phyloP scores from a whole-genome alignment of 2,888 invertebrate species.

The Alviniconcha strummeri region DNA sequence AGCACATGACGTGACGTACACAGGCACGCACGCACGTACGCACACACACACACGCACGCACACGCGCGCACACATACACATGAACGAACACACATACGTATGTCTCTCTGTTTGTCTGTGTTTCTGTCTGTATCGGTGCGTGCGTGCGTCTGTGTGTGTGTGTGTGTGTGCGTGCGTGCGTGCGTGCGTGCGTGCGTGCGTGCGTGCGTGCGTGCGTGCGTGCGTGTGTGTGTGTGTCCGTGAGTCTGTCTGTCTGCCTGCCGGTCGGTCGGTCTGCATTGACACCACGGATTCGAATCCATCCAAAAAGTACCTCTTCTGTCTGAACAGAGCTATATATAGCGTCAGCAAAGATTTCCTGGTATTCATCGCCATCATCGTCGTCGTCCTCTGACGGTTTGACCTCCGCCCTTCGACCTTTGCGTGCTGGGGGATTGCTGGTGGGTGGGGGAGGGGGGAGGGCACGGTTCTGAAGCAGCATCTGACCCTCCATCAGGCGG shows the following conservation, averaged over 20 bases:
- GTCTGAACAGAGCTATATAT: conserved; percentile 50
- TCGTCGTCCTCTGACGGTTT: conserved; percentile 24
- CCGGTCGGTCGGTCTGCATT: too few relatives aligned
- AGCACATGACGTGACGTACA: not conserved
- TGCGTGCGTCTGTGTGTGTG: too few relatives aligned
- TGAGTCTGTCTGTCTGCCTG: too few relatives aligned
- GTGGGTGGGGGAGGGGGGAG: not conserved
- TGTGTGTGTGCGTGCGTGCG: too few relatives aligned
- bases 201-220: too few relatives aligned
- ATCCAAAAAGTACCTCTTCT: conserved; percentile 40
- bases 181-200: too few relatives aligned
- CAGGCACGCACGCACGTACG: not conserved
- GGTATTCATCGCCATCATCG: conserved; percentile 31
- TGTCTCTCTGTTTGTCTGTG: not conserved
- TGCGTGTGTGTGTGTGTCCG: too few relatives aligned
- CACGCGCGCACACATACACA: not conserved
- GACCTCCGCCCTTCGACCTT: too few relatives aligned
- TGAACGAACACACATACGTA: not conserved
- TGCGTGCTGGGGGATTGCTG: not conserved
- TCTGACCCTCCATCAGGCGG: conserved; percentile 50
- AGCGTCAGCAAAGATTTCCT: conserved; percentile 48
- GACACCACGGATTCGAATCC: too few relatives aligned
- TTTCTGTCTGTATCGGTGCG: too few relatives aligned
- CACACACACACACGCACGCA: conserved; percentile 6
- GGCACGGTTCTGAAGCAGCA: conserved; percentile 9